These are phyloP conservation scores for Pithys albifrons DNA, from an alignment of 2,113 vertebrate species.

Conservation along the genomic window DNA sequence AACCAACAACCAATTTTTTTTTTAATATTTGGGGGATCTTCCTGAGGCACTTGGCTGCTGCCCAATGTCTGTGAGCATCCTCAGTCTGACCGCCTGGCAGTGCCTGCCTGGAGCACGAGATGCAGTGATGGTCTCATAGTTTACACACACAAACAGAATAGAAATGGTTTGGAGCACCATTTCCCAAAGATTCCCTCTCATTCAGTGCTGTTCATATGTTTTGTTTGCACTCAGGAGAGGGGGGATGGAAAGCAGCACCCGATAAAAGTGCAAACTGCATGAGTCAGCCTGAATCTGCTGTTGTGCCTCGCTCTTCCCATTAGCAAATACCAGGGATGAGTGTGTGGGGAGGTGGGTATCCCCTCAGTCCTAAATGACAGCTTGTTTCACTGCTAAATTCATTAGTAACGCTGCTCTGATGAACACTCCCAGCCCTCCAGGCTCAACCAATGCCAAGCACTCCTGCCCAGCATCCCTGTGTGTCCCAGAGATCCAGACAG, in stretches of 20 bases:
- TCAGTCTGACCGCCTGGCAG: not conserved
- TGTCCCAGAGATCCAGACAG: fast-evolving
- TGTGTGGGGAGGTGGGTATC: not conserved
- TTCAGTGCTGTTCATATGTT: fast-evolving
- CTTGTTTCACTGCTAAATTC: not conserved
- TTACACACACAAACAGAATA: fast-evolving
- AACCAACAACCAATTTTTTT: not conserved
- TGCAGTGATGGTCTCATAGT: fast-evolving
- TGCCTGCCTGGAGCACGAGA: not conserved
- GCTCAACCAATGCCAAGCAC: not conserved
- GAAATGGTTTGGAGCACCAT: not conserved
- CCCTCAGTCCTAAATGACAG: not conserved
- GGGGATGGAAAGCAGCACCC: not conserved
- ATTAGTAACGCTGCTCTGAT: not conserved
- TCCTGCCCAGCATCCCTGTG: not conserved
- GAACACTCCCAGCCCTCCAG: not conserved
- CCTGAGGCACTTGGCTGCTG: not conserved
- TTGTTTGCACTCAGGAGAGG: not conserved
- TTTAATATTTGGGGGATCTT: not conserved
- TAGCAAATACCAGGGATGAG: not conserved
- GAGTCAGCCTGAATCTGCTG: conserved; percentile 30
- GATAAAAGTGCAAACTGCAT: not conserved
- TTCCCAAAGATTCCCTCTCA: not conserved
- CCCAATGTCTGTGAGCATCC: not conserved
- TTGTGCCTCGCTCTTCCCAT: not conserved